A percentile compares a stretch with the other conserved stretches of the same genome.
Evolutionary conservation across 2,113 vertebrate genomes (phyloP).

Genomic region (Scomber japonicus): DNA sequence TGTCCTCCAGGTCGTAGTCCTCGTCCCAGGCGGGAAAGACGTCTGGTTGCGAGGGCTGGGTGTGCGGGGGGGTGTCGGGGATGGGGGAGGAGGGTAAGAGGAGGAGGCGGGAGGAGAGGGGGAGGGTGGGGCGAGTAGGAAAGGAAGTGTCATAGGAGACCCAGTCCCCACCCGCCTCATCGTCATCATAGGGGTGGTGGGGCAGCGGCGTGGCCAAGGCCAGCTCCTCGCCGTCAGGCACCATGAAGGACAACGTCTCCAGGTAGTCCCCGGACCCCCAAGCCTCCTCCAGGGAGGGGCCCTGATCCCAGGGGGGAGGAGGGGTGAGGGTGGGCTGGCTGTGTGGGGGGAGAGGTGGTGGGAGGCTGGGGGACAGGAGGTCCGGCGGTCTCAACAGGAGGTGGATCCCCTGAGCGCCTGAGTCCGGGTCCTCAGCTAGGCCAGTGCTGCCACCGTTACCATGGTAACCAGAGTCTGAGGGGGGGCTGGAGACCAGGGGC

Average conservation of each 20-base stretch:
- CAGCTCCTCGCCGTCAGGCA: conserved; percentile 82
- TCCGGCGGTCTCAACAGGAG: conserved; percentile 83
- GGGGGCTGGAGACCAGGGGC: conserved; percentile 29
- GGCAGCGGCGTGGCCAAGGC: conserved; percentile 77
- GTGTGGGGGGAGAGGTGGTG: conserved; percentile 76
- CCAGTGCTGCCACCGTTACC: conserved; percentile 35
- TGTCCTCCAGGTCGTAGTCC: conserved; percentile 82
- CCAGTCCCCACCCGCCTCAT: conserved; percentile 55
- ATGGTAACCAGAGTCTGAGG: conserved; percentile 55
- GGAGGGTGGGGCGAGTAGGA: conserved; percentile 70
- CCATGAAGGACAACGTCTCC: conserved; percentile 86
- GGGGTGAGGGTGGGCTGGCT: conserved; percentile 83
- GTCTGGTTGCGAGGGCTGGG: conserved; percentile 37
- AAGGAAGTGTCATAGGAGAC: conserved; percentile 78
- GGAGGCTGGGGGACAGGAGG: conserved; percentile 81
- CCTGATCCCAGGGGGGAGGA: conserved; percentile 73
- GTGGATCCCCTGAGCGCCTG: conserved; percentile 85
- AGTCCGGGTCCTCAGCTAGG: conserved; percentile 67
- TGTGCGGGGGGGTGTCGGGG: conserved; percentile 63
- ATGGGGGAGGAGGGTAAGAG: conserved; percentile 75
- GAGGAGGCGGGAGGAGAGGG: conserved; percentile 68
- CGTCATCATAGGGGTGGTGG: conserved; percentile 80
- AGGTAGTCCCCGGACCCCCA: conserved; percentile 90
- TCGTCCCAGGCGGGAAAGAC: conserved; percentile 73
- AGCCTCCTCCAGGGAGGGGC: conserved; percentile 83